Base-by-base conservation (phyloP, 2,797 vertebrate genomes). In the Ctenosaura bakeri region DNA sequence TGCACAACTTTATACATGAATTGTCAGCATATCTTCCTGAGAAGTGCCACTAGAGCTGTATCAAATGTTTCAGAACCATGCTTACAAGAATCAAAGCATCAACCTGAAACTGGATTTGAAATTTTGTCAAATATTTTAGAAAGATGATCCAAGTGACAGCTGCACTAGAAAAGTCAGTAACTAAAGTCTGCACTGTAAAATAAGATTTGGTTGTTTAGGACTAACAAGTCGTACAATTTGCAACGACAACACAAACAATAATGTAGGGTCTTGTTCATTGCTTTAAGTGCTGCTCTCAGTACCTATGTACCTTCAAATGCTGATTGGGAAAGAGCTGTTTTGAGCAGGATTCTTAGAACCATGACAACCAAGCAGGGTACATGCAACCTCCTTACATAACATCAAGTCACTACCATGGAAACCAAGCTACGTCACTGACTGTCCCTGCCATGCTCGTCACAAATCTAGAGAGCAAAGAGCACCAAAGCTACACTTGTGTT, bases 321-420 rank as follows among this genome's bases (percentile, higher is more conserved):
- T 81, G 59, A 78, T 79, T 73, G 88, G 84, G 87, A 92, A 93
- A 90, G 54, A 56, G 8, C n/a, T 88, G 80, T 50, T 62, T 86
- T 1, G 38, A 86, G 87, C 78, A 87, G 85, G 92, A 80, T 87
- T 88, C 88, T 83, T 56, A 92, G 91, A 96, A 94, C 93, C 91
- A 88, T 90, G 90, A 94, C 92, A 94, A 94, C 92, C 74, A 87
- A 52, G 42, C 85, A 91, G 92, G 77, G 88, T 84, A 89, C 38
- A 90, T 1, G 85, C 85, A 94, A 95, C 93, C 94, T 96, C 87
- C 92, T 92, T 91, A 95, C 83, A 79, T 88, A 92, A 94, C 62
- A 42, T 83, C 81, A 94, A 95, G 88, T 94, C 92, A 94, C 88
- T 94, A 89, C 94, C 94, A 95, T 89, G 93, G 96, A 93, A 96